Percentiles rank a stretch among this genome's conserved stretches.
These are phyloP conservation scores for Odontesthes bonariensis DNA, from an alignment of 2,113 vertebrate genomes.

Conservation along the genomic window DNA sequence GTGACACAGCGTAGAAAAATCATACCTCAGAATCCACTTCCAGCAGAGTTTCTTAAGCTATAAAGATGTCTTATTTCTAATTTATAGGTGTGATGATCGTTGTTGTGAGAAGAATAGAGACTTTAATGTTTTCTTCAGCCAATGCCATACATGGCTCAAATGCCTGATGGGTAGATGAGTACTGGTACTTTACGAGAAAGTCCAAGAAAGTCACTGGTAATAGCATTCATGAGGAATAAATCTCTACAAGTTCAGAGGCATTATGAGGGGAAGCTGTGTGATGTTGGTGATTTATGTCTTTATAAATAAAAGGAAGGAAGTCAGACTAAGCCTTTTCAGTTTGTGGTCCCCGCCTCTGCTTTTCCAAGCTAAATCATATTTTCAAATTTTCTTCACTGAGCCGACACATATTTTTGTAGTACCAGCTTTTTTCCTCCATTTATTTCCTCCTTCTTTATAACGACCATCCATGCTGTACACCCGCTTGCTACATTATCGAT, in stretches of 20 bases:
- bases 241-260: slow-evolving; percentile 50
- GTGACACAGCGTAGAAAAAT: slow-evolving; percentile 19
- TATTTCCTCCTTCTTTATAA: background rate
- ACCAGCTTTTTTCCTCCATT: background rate
- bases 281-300: slow-evolving; percentile 64
- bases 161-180: slow-evolving; percentile 15
- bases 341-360: background rate
- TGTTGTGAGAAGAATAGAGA: slow-evolving; percentile 2
- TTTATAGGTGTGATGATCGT: slow-evolving; percentile 45
- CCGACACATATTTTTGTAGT: slow-evolving; percentile 6
- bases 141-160: slow-evolving; percentile 42
- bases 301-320: slow-evolving; percentile 71
- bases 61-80: slow-evolving; percentile 24
- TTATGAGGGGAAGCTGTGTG: slow-evolving; percentile 49
- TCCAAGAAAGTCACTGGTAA: slow-evolving; percentile 41
- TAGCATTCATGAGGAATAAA: slow-evolving; percentile 61
- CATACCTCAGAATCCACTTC: slow-evolving; percentile 17
- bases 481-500: background rate
- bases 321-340: slow-evolving; percentile 39
- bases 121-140: slow-evolving; percentile 25
- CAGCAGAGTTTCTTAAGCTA: slow-evolving; percentile 31
- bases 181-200: slow-evolving; percentile 50
- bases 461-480: background rate
- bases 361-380: background rate
- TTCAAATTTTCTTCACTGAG: slow-evolving; percentile 28